phyloP scores from a whole-genome alignment of 1,140 invertebrate genomes.

The Gryon sp. region DNA sequence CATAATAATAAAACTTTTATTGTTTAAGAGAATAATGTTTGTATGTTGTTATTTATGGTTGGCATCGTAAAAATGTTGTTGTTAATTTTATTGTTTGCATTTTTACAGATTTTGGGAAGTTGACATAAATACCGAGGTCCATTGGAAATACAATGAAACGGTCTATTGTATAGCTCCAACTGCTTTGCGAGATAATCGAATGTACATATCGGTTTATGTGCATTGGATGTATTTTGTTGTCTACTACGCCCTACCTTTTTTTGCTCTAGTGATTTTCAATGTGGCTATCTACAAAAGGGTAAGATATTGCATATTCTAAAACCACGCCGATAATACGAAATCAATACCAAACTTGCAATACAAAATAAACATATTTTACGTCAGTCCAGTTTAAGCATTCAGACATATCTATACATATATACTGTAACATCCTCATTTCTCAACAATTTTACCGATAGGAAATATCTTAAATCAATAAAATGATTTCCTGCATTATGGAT shows the following conservation, averaged over 20 bases:
- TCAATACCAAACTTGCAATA: constrained; percentile 11
- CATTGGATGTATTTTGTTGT: constrained; percentile 95
- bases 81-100: not conserved
- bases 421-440: too few species aligned
- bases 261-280: constrained; percentile 91
- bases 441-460: not conserved
- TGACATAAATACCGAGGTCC: constrained; percentile 75
- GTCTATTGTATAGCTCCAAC: constrained; percentile 87
- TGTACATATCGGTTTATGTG: constrained; percentile 93
- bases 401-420: not conserved
- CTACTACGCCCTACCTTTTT: constrained; percentile 94
- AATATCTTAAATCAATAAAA: not conserved
- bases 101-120: constrained; percentile 84
- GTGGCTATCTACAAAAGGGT: constrained; percentile 91
- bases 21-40: too few species aligned
- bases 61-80: too few species aligned
- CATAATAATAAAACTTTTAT: too few species aligned
- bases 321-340: not conserved
- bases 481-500: too few species aligned
- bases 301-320: constrained; percentile 61
- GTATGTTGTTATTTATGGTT: too few species aligned
- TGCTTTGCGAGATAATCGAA: constrained; percentile 83
- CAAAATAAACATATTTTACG: not conserved
- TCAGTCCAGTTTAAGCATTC: too few species aligned
- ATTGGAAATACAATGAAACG: constrained; percentile 81